phyloP scores from a whole-genome alignment of 2,888 invertebrate species.

The Metacarcinus magister region DNA sequence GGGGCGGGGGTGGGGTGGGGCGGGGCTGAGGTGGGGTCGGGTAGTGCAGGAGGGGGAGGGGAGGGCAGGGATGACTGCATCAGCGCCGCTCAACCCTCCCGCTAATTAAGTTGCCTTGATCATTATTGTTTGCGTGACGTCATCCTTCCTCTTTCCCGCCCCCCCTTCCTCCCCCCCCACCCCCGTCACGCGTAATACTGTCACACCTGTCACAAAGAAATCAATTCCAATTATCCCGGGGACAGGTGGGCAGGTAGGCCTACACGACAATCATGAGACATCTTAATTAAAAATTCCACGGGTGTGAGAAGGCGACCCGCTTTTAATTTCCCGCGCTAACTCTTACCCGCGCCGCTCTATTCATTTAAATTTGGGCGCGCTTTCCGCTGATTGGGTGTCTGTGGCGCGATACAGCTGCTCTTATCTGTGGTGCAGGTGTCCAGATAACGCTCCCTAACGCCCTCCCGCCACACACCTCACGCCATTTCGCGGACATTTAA shows the following conservation, averaged over 20 bases:
- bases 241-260: constrained; percentile 66
- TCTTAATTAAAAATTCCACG: constrained; percentile 79
- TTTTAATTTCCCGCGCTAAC: constrained; percentile 77
- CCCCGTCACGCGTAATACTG: constrained; percentile 18
- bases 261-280: constrained; percentile 72
- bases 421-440: constrained; percentile 82
- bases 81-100: constrained; percentile 66
- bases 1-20: too few species aligned
- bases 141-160: constrained; percentile 17
- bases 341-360: constrained; percentile 70
- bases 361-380: constrained; percentile 78
- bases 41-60: not conserved
- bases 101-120: constrained; percentile 74
- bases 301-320: not conserved
- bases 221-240: constrained; percentile 62
- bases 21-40: not conserved
- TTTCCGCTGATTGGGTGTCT: constrained; percentile 81
- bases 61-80: not conserved
- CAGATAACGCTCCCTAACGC: constrained; percentile 74
- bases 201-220: constrained; percentile 49
- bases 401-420: constrained; percentile 78
- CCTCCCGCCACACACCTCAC: constrained; percentile 51
- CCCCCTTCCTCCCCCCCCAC: constrained; percentile 26
- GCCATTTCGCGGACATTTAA: constrained; percentile 72
- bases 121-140: constrained; percentile 45